Percentiles rank a stretch among this genome's conserved stretches.
Evolutionary conservation across 2,113 vertebrate species (phyloP).

Genomic region (Pseudorhombus dupliciocellatus): DNA sequence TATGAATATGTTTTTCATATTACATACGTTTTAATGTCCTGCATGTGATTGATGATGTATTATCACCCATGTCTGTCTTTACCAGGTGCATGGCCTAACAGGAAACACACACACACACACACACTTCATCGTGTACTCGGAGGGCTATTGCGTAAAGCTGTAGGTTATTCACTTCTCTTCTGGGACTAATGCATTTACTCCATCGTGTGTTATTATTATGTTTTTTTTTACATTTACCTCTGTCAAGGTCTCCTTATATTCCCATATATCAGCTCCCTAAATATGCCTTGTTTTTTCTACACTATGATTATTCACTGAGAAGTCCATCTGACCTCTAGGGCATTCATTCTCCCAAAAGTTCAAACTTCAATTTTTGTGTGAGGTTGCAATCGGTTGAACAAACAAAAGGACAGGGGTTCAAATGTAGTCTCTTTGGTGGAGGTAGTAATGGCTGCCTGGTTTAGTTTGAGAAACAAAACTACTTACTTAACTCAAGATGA

Average conservation of each 20-base stretch:
- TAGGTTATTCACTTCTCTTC: constrained; percentile 10
- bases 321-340: too few relatives aligned
- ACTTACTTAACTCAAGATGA: background rate
- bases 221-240: background rate
- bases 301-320: too few relatives aligned
- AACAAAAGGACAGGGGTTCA: too few relatives aligned
- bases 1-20: background rate
- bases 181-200: background rate
- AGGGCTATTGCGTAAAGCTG: background rate
- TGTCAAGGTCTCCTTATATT: background rate
- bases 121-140: background rate
- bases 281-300: too few relatives aligned
- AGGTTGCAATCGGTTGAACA: too few relatives aligned
- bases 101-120: background rate
- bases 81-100: constrained; percentile 38
- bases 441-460: too few relatives aligned
- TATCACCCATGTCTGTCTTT: constrained; percentile 31
- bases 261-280: background rate
- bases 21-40: background rate
- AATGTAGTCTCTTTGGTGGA: too few relatives aligned
- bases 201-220: background rate
- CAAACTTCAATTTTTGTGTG: too few relatives aligned
- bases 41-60: constrained; percentile 21
- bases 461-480: too few relatives aligned
- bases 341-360: too few relatives aligned